phyloP scores from a whole-genome alignment of 2,888 invertebrate genomes.

The Luffia ferchaultella region DNA sequence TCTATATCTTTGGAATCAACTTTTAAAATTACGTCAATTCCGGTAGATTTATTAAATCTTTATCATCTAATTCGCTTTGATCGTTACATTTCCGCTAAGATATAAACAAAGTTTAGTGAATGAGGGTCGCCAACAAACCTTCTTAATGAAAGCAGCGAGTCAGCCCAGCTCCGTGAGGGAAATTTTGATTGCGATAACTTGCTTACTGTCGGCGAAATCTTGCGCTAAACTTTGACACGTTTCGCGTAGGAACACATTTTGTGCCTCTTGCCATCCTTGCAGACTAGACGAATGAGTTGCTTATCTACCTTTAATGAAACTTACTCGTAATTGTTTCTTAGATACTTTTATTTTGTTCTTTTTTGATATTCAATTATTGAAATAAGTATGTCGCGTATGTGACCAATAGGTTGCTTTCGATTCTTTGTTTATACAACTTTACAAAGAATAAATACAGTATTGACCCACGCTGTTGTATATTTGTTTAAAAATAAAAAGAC shows the following conservation, averaged over 20 bases:
- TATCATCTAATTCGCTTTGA: not conserved
- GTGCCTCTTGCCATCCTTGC: too few relatives aligned
- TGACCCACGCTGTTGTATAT: too few relatives aligned
- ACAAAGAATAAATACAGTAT: too few relatives aligned
- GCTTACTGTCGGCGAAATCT: not conserved
- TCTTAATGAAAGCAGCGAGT: not conserved
- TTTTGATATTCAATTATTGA: not conserved
- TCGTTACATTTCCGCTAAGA: not conserved
- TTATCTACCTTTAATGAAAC: not conserved
- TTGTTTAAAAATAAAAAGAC: too few relatives aligned
- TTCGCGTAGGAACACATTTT: too few relatives aligned
- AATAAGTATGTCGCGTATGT: not conserved
- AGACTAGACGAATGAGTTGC: too few relatives aligned
- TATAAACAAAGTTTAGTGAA: not conserved
- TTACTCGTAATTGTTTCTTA: not conserved
- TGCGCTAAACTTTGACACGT: not conserved
- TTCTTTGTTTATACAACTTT: too few relatives aligned
- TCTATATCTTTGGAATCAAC: not conserved
- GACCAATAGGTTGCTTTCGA: too few relatives aligned
- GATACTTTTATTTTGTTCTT: not conserved
- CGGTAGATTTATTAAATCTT: too few relatives aligned
- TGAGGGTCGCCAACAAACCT: not conserved
- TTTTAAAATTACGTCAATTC: too few relatives aligned
- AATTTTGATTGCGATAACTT: not conserved
- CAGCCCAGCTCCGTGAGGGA: not conserved